Conservation (phyloP, 2,113 vertebrate species). For the Leptocoma aspasia region DNA sequence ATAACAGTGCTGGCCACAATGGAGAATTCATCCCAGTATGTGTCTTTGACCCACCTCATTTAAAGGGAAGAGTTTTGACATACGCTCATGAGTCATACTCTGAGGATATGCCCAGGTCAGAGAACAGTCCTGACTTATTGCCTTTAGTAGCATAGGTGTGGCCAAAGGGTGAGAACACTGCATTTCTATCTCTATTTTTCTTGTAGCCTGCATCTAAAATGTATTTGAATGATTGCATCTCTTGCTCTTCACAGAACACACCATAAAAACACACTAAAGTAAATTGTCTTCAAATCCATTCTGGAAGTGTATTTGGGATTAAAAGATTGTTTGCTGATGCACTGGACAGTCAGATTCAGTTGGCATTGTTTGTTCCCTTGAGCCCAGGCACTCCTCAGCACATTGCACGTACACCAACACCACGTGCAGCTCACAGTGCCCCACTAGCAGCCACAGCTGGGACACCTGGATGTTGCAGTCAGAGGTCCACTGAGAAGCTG, state of each 20-base stretch:
- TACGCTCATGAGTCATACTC: fast-evolving
- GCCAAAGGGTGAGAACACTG: neutral
- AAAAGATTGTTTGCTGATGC: neutral
- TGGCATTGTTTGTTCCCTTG: fast-evolving
- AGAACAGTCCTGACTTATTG: neutral
- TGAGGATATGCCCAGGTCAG: neutral
- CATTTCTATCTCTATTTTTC: neutral
- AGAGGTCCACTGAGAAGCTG: neutral
- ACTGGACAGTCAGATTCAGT: neutral
- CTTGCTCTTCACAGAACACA: neutral
- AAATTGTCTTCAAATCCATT: neutral
- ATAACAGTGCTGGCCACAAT: neutral
- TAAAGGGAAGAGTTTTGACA: neutral
- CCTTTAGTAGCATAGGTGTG: neutral
- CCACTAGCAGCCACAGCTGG: neutral
- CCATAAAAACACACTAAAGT: neutral
- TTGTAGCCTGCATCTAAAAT: neutral
- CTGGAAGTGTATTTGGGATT: neutral
- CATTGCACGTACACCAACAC: neutral
- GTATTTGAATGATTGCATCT: neutral
- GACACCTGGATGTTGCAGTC: neutral
- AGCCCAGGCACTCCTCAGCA: neutral
- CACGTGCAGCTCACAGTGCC: neutral
- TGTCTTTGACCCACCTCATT: neutral
- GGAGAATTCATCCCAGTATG: neutral